Percentiles rank a stretch among this genome's conserved stretches.
Conservation (phyloP, 2,797 vertebrate species). For the Hemibagrus guttatus region DNA sequence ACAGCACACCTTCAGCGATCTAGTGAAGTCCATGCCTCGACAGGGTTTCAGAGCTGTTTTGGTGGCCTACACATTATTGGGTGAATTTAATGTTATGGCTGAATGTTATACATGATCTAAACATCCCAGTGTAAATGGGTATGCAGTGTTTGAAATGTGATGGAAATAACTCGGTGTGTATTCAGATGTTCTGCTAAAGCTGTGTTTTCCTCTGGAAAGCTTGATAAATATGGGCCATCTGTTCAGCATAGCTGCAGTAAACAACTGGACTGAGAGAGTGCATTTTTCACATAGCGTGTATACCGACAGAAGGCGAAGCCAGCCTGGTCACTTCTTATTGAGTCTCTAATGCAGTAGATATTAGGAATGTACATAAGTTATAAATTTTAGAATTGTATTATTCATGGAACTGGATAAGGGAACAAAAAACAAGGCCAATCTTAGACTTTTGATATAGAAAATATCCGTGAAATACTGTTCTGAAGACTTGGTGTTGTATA, state of each 20-base stretch:
- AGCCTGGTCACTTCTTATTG: neutral
- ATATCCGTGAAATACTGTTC: neutral
- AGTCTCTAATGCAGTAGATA: neutral
- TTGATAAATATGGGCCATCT: constrained; percentile 13
- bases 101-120: neutral
- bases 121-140: neutral
- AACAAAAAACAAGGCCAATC: neutral
- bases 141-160: constrained; percentile 1
- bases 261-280: neutral
- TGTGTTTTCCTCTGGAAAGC: constrained; percentile 1
- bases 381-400: neutral
- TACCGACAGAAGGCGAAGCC: neutral
- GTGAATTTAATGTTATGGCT: no score
- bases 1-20: no score
- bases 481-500: neutral
- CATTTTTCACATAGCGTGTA: neutral
- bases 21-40: no score
- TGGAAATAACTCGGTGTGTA: neutral
- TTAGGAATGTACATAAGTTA: neutral
- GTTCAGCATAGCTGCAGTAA: neutral
- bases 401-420: neutral
- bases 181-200: constrained; percentile 18
- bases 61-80: no score
- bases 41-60: no score
- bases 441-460: neutral